Evolutionary conservation across 2,888 invertebrate genomes (phyloP).

Genomic region (Tetrapedia diversipes): DNA sequence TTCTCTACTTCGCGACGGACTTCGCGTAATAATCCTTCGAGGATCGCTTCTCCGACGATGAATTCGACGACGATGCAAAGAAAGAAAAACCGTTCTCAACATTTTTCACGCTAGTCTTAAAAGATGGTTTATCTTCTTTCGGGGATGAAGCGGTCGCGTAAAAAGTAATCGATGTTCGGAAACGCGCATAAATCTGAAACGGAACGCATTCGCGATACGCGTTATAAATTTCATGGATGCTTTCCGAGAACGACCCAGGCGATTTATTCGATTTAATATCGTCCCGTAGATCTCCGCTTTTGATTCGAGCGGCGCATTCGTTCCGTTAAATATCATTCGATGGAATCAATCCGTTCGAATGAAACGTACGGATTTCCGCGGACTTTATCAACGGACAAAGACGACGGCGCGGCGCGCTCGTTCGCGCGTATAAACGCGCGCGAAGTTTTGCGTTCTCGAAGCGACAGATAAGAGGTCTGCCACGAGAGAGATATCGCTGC

Average conservation of each 20-base stretch:
- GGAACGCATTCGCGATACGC: background rate
- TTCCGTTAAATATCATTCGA: slow-evolving; percentile 6
- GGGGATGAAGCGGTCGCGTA: background rate
- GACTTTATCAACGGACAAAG: background rate
- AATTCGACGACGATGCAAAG: too few species aligned
- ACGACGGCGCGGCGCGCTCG: background rate
- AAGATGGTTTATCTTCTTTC: background rate
- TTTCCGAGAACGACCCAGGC: background rate
- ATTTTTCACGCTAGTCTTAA: background rate
- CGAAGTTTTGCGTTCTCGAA: background rate
- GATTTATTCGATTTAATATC: slow-evolving; percentile 33
- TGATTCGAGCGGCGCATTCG: background rate
- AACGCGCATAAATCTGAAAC: background rate
- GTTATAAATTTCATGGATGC: slow-evolving; percentile 11
- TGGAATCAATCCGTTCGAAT: background rate
- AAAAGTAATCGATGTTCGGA: background rate
- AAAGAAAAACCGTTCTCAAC: too few species aligned
- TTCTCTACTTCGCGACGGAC: too few species aligned
- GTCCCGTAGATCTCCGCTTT: background rate
- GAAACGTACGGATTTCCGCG: background rate
- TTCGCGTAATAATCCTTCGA: too few species aligned
- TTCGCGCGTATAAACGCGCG: background rate
- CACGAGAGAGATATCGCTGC: background rate
- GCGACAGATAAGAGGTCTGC: background rate
- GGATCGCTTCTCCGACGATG: too few species aligned